These are phyloP conservation scores for Anolis apletophallus DNA, from an alignment of 2,797 vertebrate species.

Conservation along the genomic window DNA sequence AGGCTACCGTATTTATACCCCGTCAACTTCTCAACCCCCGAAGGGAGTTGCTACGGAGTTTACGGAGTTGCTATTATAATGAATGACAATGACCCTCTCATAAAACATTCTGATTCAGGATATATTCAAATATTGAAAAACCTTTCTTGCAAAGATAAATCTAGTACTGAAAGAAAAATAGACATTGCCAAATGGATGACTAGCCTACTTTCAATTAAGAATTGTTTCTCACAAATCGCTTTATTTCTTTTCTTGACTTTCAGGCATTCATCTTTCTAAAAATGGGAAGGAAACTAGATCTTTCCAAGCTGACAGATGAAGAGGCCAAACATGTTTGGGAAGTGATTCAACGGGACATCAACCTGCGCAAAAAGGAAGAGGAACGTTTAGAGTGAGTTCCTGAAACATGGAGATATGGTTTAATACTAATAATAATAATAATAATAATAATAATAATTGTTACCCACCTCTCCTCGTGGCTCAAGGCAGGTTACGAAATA, in stretches of 20 bases:
- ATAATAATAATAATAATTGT: no score
- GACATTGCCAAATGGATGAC: not conserved
- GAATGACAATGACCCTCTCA: not conserved
- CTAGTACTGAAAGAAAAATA: not conserved
- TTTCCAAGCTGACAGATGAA: constrained; percentile 90
- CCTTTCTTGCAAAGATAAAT: accelerated
- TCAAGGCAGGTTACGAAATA: no score
- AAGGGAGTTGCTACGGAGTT: no score
- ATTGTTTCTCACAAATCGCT: not conserved
- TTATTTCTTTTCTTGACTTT: not conserved
- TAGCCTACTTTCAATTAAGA: not conserved
- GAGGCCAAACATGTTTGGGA: constrained; percentile 94
- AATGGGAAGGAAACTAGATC: constrained; percentile 92
- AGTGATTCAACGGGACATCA: constrained; percentile 92
- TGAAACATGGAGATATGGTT: not conserved
- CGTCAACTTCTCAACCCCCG: no score
- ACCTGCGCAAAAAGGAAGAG: constrained; percentile 90
- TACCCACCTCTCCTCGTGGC: no score
- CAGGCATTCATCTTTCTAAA: not conserved
- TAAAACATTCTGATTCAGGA: not conserved
- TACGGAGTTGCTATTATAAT: not conserved
- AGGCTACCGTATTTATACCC: no score
- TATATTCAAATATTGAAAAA: not conserved
- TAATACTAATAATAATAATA: not conserved
- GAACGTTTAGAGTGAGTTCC: constrained; percentile 88